Percentiles rank a stretch among this genome's conserved stretches.
Evolutionary conservation across 2,113 vertebrate genomes (phyloP).

Genomic region (Acrocephalus kingi): DNA sequence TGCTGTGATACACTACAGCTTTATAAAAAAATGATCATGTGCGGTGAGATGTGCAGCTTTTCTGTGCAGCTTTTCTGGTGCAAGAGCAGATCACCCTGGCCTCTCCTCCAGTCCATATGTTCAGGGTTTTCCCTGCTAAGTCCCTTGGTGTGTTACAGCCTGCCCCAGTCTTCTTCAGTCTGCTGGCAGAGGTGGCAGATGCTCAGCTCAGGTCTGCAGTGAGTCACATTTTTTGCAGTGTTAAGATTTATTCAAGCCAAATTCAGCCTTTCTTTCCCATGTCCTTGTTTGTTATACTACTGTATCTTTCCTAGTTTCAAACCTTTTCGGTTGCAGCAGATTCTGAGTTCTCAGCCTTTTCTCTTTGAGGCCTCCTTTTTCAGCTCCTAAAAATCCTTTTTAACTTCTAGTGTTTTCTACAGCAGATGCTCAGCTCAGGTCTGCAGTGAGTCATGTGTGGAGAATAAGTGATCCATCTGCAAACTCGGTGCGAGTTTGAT

Average conservation of each 20-base stretch:
- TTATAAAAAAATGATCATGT: neutral
- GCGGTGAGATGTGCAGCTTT: neutral
- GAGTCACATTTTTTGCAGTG: neutral
- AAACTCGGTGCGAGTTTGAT: fast-evolving
- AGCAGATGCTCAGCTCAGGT: constrained; percentile 8
- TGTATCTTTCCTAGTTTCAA: too few relatives aligned
- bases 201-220: neutral
- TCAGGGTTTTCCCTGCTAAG: neutral
- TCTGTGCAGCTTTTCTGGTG: neutral
- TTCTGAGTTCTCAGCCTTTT: too few relatives aligned
- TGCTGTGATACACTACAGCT: neutral
- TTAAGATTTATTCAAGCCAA: too few relatives aligned
- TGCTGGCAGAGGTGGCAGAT: constrained; percentile 1
- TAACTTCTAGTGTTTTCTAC: too few relatives aligned
- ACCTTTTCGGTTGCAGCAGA: too few relatives aligned
- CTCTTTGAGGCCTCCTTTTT: too few relatives aligned
- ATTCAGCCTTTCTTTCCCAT: too few relatives aligned
- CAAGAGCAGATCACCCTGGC: neutral
- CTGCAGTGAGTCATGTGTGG: neutral
- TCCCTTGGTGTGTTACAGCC: neutral
- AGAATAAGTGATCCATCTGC: neutral
- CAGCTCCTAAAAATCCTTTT: too few relatives aligned
- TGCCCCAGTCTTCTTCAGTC: neutral
- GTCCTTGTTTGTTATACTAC: too few relatives aligned
- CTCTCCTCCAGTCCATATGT: neutral